Evolutionary conservation across 2,888 invertebrate species (phyloP), one percentile per base, ranked within the genome.

Genomic region (Megaustenia siamemsis): DNA sequence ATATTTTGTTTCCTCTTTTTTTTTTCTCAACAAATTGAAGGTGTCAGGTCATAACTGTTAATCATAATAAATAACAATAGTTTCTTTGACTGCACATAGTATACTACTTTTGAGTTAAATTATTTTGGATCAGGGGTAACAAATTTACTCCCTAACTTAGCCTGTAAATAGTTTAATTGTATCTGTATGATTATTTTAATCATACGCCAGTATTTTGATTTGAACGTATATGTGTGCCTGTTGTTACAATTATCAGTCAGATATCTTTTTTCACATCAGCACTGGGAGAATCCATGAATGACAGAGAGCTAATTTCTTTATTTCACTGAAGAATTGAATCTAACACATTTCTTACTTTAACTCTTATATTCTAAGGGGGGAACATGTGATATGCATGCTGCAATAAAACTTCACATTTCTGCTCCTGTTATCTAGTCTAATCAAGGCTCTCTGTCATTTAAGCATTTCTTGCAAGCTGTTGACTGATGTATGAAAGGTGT

Each of bases 391-490:
- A 63, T 69, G 40, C 21, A n/a, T 21, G 21, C 21, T 69, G 40
- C 40, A 69, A 69, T 40, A 69, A 40, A n/a, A 21, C 24, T 69
- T 6, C 63, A 28, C 32, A 28, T 40, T 40, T 69, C 5, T 69
- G 69, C 40, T 69, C 24, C 1, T 69, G 38, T 69, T 38, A 18
- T 69, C 40, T 69, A 69, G 69, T 69, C 71, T 18, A 45, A 18
- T 10, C 69, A 38, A 43, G 15, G 71, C 71, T 73, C 45, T 73
- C 40, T 69, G 45, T 73, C 45, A 73, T 28, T 73, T 73, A 40
- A 69, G 71, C 15, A 38, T 45, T 73, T 73, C 71, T 73, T 73
- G 18, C 45, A n/a, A 28, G 45, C 45, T 73, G 43, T 73, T n/a
- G 43, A 12, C 69, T 24, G 69, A 24, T 69, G 69, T 24, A 40